Conservation (phyloP, 2,113 vertebrate species). For the Zingel zingel region DNA sequence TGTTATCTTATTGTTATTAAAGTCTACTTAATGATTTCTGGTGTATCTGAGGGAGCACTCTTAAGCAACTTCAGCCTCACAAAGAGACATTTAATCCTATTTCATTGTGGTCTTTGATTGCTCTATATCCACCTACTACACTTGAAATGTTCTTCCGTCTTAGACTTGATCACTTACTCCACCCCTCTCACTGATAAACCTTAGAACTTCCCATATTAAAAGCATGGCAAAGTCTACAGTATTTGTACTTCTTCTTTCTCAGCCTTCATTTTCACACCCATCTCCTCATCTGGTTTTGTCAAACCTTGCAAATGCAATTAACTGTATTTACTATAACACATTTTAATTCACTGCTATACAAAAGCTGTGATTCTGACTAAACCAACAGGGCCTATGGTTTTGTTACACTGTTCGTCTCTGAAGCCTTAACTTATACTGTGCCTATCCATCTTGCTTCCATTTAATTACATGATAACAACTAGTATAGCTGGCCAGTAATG, state of each 20-base stretch:
- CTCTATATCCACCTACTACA: not conserved
- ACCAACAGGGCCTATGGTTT: no score
- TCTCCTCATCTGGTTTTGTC: not conserved
- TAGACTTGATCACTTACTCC: not conserved
- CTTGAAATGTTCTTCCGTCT: not conserved
- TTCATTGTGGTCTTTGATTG: not conserved
- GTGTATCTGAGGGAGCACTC: not conserved
- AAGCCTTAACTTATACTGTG: no score
- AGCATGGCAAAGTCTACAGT: no score
- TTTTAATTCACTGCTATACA: not conserved
- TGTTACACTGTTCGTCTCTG: no score
- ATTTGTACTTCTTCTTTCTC: not conserved
- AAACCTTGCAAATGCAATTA: not conserved
- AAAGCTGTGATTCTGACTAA: not conserved
- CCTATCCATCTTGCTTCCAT: no score
- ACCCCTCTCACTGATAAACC: not conserved
- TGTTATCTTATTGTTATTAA: not conserved
- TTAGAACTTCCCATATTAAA: not conserved
- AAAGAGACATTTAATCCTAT: not conserved
- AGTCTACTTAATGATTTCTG: not conserved
- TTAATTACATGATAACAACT: no score
- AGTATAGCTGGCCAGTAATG: not conserved
- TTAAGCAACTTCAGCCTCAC: not conserved
- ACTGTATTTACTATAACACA: not conserved
- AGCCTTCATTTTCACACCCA: not conserved